Conservation (phyloP, 2,888 invertebrate genomes). For the Phyto melanocephala region DNA sequence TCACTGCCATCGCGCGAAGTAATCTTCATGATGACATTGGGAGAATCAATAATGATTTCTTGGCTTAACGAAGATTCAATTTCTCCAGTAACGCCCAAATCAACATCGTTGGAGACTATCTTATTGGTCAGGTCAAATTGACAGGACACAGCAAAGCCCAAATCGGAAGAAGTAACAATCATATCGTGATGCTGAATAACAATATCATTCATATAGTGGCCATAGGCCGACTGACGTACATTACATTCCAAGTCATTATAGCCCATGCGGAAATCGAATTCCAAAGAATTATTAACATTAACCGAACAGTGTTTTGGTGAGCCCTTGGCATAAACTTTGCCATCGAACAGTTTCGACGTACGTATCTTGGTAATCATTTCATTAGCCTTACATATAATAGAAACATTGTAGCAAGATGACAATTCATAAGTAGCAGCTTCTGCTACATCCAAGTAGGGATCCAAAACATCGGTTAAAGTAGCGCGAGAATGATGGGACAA, state of each 20-base stretch:
- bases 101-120: slow-evolving; percentile 94
- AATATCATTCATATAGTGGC: slow-evolving; percentile 93
- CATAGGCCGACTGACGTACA: slow-evolving; percentile 90
- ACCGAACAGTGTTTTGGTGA: slow-evolving; percentile 95
- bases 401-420: slow-evolving; percentile 95
- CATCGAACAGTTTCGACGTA: slow-evolving; percentile 94
- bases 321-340: slow-evolving; percentile 96
- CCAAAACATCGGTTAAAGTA: slow-evolving; percentile 92
- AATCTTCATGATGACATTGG: slow-evolving; percentile 96
- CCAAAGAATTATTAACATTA: slow-evolving; percentile 91
- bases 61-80: slow-evolving; percentile 91
- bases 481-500: slow-evolving; percentile 94
- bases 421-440: slow-evolving; percentile 95
- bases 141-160: slow-evolving; percentile 94
- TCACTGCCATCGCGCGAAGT: slow-evolving; percentile 91
- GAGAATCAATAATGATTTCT: slow-evolving; percentile 95
- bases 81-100: slow-evolving; percentile 92
- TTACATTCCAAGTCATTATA: slow-evolving; percentile 96
- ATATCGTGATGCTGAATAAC: slow-evolving; percentile 97
- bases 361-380: slow-evolving; percentile 96
- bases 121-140: slow-evolving; percentile 96
- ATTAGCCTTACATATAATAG: slow-evolving; percentile 93
- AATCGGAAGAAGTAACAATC: slow-evolving; percentile 95
- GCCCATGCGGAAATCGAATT: slow-evolving; percentile 94
- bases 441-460: slow-evolving; percentile 93